Evolutionary conservation across 2,888 invertebrate species (phyloP).

Genomic region (Metopia argyrocephala): DNA sequence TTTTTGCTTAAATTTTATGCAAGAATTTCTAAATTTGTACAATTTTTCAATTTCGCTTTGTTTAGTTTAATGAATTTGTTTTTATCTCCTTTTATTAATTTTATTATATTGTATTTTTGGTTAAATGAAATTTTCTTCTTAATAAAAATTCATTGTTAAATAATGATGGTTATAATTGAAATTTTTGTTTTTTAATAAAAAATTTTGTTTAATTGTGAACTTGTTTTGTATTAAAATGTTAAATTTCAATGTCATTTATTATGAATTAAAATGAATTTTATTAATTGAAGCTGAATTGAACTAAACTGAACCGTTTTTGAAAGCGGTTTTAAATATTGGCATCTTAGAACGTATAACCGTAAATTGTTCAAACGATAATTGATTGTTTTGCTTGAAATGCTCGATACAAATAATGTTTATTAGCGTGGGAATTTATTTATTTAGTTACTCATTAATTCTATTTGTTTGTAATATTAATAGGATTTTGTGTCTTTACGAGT

Average conservation of each 20-base stretch:
- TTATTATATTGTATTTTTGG: no score
- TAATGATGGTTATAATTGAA: neutral
- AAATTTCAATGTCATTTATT: neutral
- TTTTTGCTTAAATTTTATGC: conserved; percentile 12
- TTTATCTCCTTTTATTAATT: no score
- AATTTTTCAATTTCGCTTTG: no score
- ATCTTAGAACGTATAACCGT: neutral
- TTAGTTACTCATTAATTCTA: neutral
- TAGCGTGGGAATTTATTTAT: neutral
- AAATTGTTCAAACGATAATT: neutral
- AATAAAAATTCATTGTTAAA: neutral
- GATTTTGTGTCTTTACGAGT: no score
- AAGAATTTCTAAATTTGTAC: neutral
- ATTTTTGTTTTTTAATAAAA: no score
- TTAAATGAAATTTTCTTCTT: no score
- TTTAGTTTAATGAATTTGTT: no score
- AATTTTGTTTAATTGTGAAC: neutral
- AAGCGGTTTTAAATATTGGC: no score
- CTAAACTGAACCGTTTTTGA: no score
- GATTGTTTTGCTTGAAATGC: neutral
- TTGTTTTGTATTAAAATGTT: no score
- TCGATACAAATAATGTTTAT: no score
- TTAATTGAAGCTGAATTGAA: neutral
- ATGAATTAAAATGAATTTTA: neutral
- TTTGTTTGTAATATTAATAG: no score